Evolutionary conservation across 2,113 vertebrate species (phyloP), one percentile per base, ranked within the genome.

Genomic region (Paraplagusia blochii): DNA sequence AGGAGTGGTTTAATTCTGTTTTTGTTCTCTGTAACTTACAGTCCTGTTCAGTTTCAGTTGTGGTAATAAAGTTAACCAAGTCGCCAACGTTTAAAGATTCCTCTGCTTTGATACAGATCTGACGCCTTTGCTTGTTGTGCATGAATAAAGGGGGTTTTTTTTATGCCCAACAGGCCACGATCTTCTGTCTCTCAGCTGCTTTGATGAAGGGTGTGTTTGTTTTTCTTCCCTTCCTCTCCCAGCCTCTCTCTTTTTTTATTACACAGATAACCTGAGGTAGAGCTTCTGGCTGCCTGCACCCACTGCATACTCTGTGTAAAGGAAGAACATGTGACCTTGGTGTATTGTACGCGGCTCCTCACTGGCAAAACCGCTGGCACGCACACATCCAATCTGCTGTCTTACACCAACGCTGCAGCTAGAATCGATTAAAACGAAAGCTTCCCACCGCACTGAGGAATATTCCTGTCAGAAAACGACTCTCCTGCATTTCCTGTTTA

Each of bases 1-100:
- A n/a, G 89, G 92, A 1, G 88, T 94, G 53, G 89, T 91, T 38
- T 96, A 91, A 61, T 16, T 38, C 15, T 42, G 22, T 42, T 34
- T 13, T 8, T n/a, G 63, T 63, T 45, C 1, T 14, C 17, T 56
- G 40, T 53, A 38, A 14, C 58, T 57, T 48, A 29, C n/a, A 38
- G 36, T 34, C 35, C 52, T 60, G 68, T 46, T 65, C 1, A 60
- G 55, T 64, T 58, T 13, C 19, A 48, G 10, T 57, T 44, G 73
- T 62, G 22, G 49, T 56, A 34, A 55, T 68, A 7, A 63, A 44
- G n/a, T 55, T 62, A 47, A 72, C 50, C 48, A 10, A n/a, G 11
- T 66, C 60, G 43, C 18, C 64, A 36, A 62, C 53, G 44, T 58
- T 62, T 65, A 51, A 59, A 40, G 16, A 4, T 63, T 39, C 73